Conservation (phyloP, 2,888 invertebrate species). For the Cetonia aurata region DNA sequence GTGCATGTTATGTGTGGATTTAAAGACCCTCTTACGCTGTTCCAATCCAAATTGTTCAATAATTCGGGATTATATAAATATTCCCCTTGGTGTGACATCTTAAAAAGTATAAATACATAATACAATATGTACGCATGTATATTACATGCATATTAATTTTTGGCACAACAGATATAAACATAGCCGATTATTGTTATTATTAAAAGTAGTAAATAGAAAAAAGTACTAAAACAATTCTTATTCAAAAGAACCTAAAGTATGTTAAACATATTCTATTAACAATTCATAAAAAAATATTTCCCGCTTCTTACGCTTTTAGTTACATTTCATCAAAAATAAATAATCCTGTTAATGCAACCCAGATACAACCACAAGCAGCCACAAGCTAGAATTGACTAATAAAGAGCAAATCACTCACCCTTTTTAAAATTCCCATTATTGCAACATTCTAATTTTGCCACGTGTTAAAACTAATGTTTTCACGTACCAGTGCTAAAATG, state of each 20-base stretch:
- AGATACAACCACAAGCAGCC: too few relatives aligned
- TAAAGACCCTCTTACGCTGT: conserved; percentile 73
- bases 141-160: too few relatives aligned
- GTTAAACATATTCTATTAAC: too few relatives aligned
- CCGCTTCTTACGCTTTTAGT: too few relatives aligned
- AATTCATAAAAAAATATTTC: too few relatives aligned
- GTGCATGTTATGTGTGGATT: conserved; percentile 78
- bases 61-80: conserved; percentile 76
- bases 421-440: conserved; percentile 31
- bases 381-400: too few relatives aligned
- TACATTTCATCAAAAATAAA: too few relatives aligned
- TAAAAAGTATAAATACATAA: conserved; percentile 17
- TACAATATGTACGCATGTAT: background rate
- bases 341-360: too few relatives aligned
- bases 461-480: background rate
- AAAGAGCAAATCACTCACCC: conserved; percentile 12
- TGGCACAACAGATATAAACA: background rate
- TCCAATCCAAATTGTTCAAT: conserved; percentile 76
- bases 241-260: too few relatives aligned
- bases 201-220: background rate
- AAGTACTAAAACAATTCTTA: background rate
- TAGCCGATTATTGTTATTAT: background rate
- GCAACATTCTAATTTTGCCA: conserved; percentile 24
- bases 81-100: conserved; percentile 49
- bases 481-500: background rate